phyloP scores from a whole-genome alignment of 2,888 invertebrate species.

The Erebia epiphron region DNA sequence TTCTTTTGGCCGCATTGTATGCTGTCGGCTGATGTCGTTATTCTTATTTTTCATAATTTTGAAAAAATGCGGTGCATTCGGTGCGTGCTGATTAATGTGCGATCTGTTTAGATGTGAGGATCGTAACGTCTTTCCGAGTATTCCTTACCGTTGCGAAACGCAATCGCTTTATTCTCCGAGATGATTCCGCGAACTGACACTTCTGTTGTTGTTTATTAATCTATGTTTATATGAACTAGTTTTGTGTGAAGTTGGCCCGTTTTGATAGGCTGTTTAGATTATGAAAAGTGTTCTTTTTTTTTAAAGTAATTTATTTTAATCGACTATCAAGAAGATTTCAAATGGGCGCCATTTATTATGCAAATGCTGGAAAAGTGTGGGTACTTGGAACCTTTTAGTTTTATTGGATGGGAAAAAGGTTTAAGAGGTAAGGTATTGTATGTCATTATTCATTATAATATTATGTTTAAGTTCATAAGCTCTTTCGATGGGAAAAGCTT shows the following conservation, averaged over 20 bases:
- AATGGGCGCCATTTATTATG: slow-evolving; percentile 23
- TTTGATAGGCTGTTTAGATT: slow-evolving; percentile 48
- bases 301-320: slow-evolving; percentile 46
- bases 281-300: slow-evolving; percentile 51
- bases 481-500: neutral
- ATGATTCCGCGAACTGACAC: slow-evolving; percentile 74
- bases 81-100: neutral
- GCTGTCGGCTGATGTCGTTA: no score
- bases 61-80: neutral
- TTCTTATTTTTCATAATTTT: neutral
- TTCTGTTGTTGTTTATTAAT: slow-evolving; percentile 77
- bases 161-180: slow-evolving; percentile 71
- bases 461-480: neutral
- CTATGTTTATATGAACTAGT: slow-evolving; percentile 70
- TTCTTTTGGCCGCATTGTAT: no score
- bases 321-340: slow-evolving; percentile 22
- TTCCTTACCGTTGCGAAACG: slow-evolving; percentile 72
- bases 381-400: slow-evolving; percentile 12
- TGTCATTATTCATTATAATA: neutral
- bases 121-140: slow-evolving; percentile 75
- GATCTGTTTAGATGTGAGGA: slow-evolving; percentile 44
- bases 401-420: slow-evolving; percentile 6
- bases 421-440: neutral
- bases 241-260: slow-evolving; percentile 44
- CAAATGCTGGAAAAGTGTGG: slow-evolving; percentile 1